phyloP scores from a whole-genome alignment of 2,888 invertebrate species.

The Oconnorella tubifera region DNA sequence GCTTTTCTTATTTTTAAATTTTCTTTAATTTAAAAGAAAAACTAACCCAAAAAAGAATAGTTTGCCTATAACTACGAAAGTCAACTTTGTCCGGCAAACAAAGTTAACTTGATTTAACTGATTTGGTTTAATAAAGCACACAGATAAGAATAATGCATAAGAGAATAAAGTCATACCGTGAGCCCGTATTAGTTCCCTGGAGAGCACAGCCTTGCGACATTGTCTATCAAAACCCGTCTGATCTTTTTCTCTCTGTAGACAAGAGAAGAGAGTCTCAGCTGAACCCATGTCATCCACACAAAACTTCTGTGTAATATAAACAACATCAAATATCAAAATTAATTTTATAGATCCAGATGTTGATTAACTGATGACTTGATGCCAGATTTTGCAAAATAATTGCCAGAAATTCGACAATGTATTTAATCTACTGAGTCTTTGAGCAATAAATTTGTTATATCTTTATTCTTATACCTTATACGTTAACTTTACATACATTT shows the following conservation, averaged over 20 bases:
- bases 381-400: background rate
- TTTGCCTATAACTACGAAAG: too few species aligned
- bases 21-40: too few species aligned
- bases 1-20: constrained; percentile 1
- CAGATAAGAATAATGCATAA: background rate
- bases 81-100: too few species aligned
- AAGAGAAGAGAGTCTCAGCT: constrained; percentile 41
- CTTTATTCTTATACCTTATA: too few species aligned
- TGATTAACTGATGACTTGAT: too few species aligned
- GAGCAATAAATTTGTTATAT: too few species aligned
- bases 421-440: background rate
- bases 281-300: constrained; percentile 24
- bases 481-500: too few species aligned
- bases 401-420: too few species aligned
- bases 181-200: constrained; percentile 16
- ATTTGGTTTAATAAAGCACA: background rate
- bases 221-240: constrained; percentile 74
- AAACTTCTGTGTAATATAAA: constrained; percentile 17
- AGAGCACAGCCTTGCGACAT: constrained; percentile 68
- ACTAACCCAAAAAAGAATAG: too few species aligned
- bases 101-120: background rate
- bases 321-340: too few species aligned
- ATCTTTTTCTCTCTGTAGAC: constrained; percentile 68
- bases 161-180: constrained; percentile 16
- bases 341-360: too few species aligned